These are phyloP conservation scores for Siniperca undulata DNA, from an alignment of 2,797 vertebrate genomes.

Conservation along the genomic window DNA sequence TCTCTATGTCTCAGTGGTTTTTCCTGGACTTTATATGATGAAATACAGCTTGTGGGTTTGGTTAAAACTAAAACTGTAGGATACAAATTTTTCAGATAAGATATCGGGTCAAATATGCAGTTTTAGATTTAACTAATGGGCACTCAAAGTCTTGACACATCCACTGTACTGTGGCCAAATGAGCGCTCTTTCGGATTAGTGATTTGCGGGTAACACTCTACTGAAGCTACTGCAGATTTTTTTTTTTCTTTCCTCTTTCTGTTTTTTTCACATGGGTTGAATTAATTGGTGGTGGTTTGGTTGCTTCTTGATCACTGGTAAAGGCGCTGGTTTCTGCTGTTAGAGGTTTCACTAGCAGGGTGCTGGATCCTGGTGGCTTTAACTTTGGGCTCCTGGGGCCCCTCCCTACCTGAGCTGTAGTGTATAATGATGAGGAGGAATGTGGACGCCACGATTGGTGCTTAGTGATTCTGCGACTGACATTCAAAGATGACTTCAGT, in stretches of 20 bases:
- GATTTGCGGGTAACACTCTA: constrained; percentile 45
- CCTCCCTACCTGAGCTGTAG: constrained; percentile 65
- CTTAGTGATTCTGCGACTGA: constrained; percentile 50
- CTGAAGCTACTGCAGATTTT: constrained; percentile 47
- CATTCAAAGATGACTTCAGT: constrained; percentile 64
- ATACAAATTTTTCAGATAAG: constrained; percentile 23
- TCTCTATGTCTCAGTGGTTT: constrained; percentile 51
- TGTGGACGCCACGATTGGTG: constrained; percentile 51
- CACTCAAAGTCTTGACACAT: neutral
- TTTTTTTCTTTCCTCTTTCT: constrained; percentile 8
- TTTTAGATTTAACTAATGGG: constrained; percentile 39
- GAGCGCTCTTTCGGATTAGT: constrained; percentile 14
- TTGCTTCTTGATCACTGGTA: constrained; percentile 58
- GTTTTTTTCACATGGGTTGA: constrained; percentile 50
- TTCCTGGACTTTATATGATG: constrained; percentile 62
- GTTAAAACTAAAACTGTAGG: constrained; percentile 43
- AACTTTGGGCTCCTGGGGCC: constrained; percentile 48
- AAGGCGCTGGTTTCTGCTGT: constrained; percentile 49
- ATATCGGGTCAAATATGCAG: constrained; percentile 22
- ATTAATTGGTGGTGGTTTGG: constrained; percentile 81
- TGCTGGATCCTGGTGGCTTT: constrained; percentile 68
- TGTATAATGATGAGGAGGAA: constrained; percentile 51
- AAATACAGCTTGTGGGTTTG: constrained; percentile 87
- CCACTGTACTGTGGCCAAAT: neutral
- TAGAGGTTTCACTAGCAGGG: constrained; percentile 60